These are phyloP conservation scores for Macrostomum cliftonense DNA, from an alignment of 2,888 invertebrate species.

Conservation along the genomic window DNA sequence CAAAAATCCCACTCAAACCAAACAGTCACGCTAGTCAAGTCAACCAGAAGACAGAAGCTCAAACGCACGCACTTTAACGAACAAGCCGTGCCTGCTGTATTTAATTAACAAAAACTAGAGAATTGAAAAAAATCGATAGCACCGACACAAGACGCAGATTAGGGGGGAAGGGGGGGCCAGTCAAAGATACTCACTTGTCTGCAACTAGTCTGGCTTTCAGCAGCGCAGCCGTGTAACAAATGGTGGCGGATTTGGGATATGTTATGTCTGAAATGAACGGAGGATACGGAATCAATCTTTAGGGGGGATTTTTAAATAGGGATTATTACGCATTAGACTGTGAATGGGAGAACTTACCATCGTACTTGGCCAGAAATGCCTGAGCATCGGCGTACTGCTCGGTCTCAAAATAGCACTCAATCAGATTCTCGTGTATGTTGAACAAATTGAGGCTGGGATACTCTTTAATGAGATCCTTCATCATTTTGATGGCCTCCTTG, in stretches of 20 bases:
- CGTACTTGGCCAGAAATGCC: slow-evolving; percentile 71
- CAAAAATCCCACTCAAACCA: no score
- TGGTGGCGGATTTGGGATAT: slow-evolving; percentile 76
- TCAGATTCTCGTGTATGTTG: slow-evolving; percentile 82
- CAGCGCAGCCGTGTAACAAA: slow-evolving; percentile 80
- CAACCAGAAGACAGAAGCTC: no score
- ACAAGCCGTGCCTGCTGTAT: no score
- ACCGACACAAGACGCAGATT: no score
- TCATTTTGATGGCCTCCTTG: slow-evolving; percentile 85
- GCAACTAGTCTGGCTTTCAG: slow-evolving; percentile 75
- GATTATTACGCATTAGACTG: no score
- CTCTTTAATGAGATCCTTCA: slow-evolving; percentile 85
- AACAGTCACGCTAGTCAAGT: not conserved
- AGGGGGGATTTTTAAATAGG: no score
- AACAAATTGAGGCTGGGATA: slow-evolving; percentile 81
- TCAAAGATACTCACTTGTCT: slow-evolving; percentile 48
- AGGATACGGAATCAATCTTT: not conserved
- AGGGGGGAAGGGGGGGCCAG: not conserved
- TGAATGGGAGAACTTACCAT: slow-evolving; percentile 38
- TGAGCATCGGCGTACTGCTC: slow-evolving; percentile 90
- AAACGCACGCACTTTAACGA: no score
- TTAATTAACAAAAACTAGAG: no score
- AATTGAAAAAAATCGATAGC: no score
- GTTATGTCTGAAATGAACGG: slow-evolving; percentile 51
- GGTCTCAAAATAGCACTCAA: slow-evolving; percentile 80